A percentile compares a stretch with the other conserved stretches of the same genome.
phyloP scores from a whole-genome alignment of 1,140 invertebrate genomes.

The Lasioglossum albipes region DNA sequence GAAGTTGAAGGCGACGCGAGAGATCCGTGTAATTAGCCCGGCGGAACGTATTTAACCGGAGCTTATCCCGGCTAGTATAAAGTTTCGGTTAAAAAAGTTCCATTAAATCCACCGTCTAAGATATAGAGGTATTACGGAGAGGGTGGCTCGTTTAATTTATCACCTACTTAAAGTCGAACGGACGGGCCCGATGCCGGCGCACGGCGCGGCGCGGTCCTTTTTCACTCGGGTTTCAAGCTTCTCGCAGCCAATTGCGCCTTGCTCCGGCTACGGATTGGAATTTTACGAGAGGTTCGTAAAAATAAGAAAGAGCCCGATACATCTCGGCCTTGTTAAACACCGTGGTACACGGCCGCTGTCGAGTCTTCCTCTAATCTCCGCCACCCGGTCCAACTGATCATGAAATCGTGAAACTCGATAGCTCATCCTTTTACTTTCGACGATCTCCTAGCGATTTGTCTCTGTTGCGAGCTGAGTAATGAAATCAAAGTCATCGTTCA shows the following conservation, averaged over 20 bases:
- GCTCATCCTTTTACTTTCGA: no score
- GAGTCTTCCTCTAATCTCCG: neutral
- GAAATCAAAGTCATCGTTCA: no score
- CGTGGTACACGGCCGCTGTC: neutral
- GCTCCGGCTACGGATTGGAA: slow-evolving; percentile 48
- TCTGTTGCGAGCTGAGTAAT: no score
- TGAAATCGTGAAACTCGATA: neutral
- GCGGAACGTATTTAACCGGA: slow-evolving; percentile 68
- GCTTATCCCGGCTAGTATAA: slow-evolving; percentile 68
- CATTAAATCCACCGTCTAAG: slow-evolving; percentile 71
- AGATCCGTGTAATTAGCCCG: slow-evolving; percentile 64
- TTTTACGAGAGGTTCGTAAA: slow-evolving; percentile 53
- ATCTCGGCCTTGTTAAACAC: slow-evolving; percentile 34
- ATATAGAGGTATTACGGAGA: slow-evolving; percentile 58
- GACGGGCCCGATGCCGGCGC: slow-evolving; percentile 49
- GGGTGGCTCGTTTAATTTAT: slow-evolving; percentile 74
- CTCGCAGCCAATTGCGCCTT: slow-evolving; percentile 60
- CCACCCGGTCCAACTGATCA: neutral
- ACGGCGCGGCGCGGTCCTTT: slow-evolving; percentile 41
- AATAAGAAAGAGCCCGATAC: slow-evolving; percentile 37
- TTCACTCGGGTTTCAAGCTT: slow-evolving; percentile 65
- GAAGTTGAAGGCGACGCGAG: slow-evolving; percentile 44
- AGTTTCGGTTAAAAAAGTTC: slow-evolving; percentile 68
- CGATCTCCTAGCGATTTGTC: no score
- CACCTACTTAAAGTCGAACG: slow-evolving; percentile 71